Conservation (phyloP, 2,113 vertebrate genomes). For the Onychorhynchus coronatus region DNA sequence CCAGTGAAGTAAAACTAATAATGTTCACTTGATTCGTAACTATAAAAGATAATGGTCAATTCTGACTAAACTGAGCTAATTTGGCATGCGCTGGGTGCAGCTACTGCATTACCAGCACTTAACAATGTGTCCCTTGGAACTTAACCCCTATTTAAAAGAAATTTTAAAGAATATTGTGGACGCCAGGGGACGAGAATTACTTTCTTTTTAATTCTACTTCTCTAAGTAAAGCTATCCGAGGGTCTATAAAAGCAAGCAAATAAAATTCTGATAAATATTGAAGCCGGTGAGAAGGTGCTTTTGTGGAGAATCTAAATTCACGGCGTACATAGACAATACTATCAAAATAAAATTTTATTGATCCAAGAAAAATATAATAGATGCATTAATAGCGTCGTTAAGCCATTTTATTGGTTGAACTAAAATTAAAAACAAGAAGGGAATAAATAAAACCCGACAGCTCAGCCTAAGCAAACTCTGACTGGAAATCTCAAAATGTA, state of each 20-base stretch:
- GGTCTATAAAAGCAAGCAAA: constrained; percentile 46
- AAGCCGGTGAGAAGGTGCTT: not conserved
- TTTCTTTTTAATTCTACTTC: constrained; percentile 33
- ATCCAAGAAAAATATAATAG: constrained; percentile 64
- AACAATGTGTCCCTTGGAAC: constrained; percentile 66
- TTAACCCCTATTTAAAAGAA: constrained; percentile 60
- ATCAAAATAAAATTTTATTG: constrained; percentile 66
- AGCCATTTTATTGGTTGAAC: constrained; percentile 44
- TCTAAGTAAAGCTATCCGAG: constrained; percentile 34
- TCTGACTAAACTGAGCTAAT: constrained; percentile 63
- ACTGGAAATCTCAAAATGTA: constrained; percentile 27
- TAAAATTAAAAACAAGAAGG: constrained; percentile 60
- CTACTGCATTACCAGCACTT: constrained; percentile 67
- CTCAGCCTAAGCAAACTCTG: constrained; percentile 2
- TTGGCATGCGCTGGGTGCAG: constrained; percentile 52
- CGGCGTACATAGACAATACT: not conserved
- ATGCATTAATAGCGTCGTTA: constrained; percentile 60
- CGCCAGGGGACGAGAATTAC: constrained; percentile 31
- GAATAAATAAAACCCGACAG: constrained; percentile 45
- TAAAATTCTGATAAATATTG: constrained; percentile 51
- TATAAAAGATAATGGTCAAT: constrained; percentile 78
- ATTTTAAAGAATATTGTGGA: constrained; percentile 60
- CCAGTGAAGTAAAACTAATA: constrained; percentile 66
- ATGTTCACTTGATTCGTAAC: constrained; percentile 72
- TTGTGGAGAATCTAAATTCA: constrained; percentile 1